These are phyloP conservation scores for Caenorhabditis tropicalis DNA, from an alignment of 1,140 invertebrate species.

Conservation along the genomic window DNA sequence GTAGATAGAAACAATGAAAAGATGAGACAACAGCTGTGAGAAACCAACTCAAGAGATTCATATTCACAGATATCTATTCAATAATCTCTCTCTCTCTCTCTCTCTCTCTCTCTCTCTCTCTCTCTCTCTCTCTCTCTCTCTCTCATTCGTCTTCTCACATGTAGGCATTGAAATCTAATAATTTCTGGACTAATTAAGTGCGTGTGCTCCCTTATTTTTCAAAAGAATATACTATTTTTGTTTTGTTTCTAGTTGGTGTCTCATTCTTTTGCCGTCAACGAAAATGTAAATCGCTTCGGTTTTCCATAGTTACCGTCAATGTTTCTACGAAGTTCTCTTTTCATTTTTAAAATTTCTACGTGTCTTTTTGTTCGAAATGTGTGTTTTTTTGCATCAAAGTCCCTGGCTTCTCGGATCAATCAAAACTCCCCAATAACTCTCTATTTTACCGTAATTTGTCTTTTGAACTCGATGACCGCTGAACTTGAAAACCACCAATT, in stretches of 20 bases:
- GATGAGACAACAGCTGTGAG: slow-evolving; percentile 29
- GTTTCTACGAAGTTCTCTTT: too few species aligned
- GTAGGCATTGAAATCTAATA: slow-evolving; percentile 7
- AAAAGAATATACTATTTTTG: not conserved
- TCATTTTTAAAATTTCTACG: too few species aligned
- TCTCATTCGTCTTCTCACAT: not conserved
- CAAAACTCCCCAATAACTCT: too few species aligned
- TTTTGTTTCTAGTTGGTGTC: not conserved
- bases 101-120: too few species aligned
- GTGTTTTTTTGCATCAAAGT: too few species aligned
- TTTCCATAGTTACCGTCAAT: not conserved
- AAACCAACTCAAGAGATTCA: not conserved
- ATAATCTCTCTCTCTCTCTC: too few species aligned
- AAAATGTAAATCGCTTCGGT: not conserved
- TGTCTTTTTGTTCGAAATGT: not conserved
- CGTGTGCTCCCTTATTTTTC: not conserved
- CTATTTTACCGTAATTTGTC: too few species aligned
- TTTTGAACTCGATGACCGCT: not conserved
- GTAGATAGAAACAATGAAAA: not conserved
- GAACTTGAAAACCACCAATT: slow-evolving; percentile 11
- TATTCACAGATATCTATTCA: not conserved
- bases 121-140: not conserved
- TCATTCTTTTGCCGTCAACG: not conserved
- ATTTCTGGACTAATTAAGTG: not conserved
- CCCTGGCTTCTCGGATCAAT: too few species aligned